phyloP scores from a whole-genome alignment of 2,888 invertebrate genomes.

The Drosophila prostipennis region DNA sequence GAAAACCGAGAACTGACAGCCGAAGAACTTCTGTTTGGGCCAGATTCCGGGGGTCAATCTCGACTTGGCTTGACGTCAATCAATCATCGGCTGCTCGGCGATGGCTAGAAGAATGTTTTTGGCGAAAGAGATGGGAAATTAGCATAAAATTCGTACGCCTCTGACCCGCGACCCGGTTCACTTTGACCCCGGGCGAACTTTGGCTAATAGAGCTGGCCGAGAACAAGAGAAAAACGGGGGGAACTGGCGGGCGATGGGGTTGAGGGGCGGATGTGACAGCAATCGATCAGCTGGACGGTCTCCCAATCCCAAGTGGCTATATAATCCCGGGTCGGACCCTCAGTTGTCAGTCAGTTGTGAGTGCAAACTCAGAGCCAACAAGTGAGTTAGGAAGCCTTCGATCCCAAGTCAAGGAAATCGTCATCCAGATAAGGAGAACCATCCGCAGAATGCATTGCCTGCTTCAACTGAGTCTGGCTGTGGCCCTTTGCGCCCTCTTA shows the following conservation, averaged over 20 bases:
- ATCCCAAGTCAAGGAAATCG: neutral
- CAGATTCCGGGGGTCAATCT: conserved; percentile 8
- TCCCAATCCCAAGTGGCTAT: conserved; percentile 53
- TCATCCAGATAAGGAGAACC: neutral
- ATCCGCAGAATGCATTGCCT: conserved; percentile 49
- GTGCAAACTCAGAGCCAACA: conserved; percentile 65
- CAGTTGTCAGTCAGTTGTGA: conserved; percentile 69
- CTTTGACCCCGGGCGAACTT: conserved; percentile 42
- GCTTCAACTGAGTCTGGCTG: conserved; percentile 55
- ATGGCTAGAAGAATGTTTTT: conserved; percentile 33
- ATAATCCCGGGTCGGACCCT: conserved; percentile 52
- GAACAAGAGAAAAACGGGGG: neutral
- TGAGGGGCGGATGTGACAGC: conserved; percentile 8
- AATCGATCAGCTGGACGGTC: conserved; percentile 33
- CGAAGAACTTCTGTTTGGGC: conserved; percentile 11
- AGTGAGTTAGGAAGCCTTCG: conserved; percentile 27
- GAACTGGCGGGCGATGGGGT: neutral
- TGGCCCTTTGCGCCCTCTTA: conserved; percentile 61
- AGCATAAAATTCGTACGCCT: conserved; percentile 44
- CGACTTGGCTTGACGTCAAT: conserved; percentile 23
- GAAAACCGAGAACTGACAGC: neutral
- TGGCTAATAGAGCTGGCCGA: conserved; percentile 27
- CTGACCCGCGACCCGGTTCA: conserved; percentile 35
- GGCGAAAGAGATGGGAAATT: conserved; percentile 38
- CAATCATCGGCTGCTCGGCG: conserved; percentile 38